These are phyloP conservation scores for Chloroclysta siterata DNA, from an alignment of 2,888 invertebrate species.

Conservation along the genomic window DNA sequence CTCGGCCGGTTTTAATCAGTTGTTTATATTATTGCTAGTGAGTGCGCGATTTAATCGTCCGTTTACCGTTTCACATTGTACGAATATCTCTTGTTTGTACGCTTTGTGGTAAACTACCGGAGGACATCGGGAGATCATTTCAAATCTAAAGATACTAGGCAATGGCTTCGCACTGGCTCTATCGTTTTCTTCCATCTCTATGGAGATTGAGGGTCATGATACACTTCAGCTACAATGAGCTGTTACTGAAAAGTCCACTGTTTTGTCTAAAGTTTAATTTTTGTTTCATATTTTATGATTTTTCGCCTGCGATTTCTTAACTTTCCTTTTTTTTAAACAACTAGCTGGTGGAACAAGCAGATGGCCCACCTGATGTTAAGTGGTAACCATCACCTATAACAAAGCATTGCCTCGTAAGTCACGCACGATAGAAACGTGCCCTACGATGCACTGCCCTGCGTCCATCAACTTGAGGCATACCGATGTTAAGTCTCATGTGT, in stretches of 20 bases:
- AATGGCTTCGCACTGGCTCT: constrained; percentile 6
- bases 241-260: background rate
- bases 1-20: constrained; percentile 76
- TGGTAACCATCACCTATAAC: too few relatives aligned
- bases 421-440: too few relatives aligned
- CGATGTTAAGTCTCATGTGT: too few relatives aligned
- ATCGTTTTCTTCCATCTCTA: constrained; percentile 16
- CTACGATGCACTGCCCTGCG: too few relatives aligned
- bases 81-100: constrained; percentile 24
- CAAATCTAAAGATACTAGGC: constrained; percentile 24
- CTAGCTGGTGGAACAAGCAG: too few relatives aligned
- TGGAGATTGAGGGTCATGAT: background rate
- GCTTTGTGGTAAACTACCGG: constrained; percentile 24
- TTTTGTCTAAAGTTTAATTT: background rate
- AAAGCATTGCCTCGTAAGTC: too few relatives aligned
- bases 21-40: constrained; percentile 81
- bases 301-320: too few relatives aligned
- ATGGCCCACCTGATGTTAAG: too few relatives aligned
- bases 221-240: background rate
- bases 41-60: constrained; percentile 77
- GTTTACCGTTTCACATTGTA: constrained; percentile 81
- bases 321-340: too few relatives aligned
- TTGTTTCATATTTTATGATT: too few relatives aligned
- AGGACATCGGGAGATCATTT: constrained; percentile 30
- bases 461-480: too few relatives aligned